Evolutionary conservation across 64 coral and sea anemone genomes (phyloP).

Genomic region (Porites lutea): DNA sequence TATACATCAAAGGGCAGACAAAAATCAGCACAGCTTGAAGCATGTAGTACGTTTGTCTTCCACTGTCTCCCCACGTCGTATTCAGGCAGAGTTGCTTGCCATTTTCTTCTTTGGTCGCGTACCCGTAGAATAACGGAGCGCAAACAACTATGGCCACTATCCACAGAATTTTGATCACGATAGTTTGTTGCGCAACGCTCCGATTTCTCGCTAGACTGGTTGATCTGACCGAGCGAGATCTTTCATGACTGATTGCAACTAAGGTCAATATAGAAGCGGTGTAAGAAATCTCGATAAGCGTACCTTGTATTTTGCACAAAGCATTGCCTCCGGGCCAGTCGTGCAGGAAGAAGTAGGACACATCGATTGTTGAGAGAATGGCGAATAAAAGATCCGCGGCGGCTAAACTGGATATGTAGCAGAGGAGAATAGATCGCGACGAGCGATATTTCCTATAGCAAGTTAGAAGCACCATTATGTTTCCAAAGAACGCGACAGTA

Average conservation of each 20-base stretch:
- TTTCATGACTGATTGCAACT: constrained; percentile 85
- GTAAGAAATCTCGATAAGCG: constrained; percentile 84
- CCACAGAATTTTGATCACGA: constrained; percentile 81
- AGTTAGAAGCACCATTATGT: constrained; percentile 83
- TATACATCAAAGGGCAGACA: constrained; percentile 72
- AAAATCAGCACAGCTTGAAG: constrained; percentile 81
- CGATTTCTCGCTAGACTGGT: constrained; percentile 74
- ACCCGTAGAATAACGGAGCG: constrained; percentile 80
- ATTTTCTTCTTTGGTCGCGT: constrained; percentile 28
- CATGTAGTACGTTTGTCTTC: constrained; percentile 77
- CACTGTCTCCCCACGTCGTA: constrained; percentile 76
- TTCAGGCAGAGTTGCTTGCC: constrained; percentile 66
- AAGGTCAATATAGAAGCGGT: constrained; percentile 83
- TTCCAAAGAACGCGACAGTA: constrained; percentile 66
- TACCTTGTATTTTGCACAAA: constrained; percentile 79
- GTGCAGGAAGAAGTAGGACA: constrained; percentile 51
- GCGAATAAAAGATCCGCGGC: constrained; percentile 82
- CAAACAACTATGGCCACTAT: constrained; percentile 65
- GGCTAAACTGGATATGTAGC: constrained; percentile 87
- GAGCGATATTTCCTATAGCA: constrained; percentile 88
- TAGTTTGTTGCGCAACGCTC: constrained; percentile 58
- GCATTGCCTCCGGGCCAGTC: constrained; percentile 77
- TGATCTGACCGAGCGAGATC: constrained; percentile 72
- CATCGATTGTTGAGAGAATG: constrained; percentile 73
- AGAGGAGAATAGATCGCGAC: constrained; percentile 78